Conservation (phyloP, 1,140 invertebrate genomes). For the Bombus superbus region DNA sequence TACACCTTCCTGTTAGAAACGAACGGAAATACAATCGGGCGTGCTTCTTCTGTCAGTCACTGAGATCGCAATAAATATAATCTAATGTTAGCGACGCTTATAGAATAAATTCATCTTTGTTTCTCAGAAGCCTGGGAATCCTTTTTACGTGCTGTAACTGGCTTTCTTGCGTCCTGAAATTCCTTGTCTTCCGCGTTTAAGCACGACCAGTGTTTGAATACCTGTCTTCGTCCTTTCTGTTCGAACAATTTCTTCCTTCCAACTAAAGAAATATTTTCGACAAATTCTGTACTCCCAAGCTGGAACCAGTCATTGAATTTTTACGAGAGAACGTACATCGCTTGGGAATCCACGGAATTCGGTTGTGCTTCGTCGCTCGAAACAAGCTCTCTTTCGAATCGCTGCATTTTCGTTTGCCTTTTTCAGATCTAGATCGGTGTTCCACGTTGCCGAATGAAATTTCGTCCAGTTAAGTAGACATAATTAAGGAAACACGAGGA, state of each 20-base stretch:
- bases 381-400: not conserved
- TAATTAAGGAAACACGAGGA: not conserved
- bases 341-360: constrained; percentile 12
- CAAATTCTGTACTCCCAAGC: not conserved
- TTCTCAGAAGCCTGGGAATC: not conserved
- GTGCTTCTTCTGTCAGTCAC: not conserved
- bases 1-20: not conserved
- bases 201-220: not conserved
- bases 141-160: no score
- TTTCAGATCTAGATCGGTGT: no score
- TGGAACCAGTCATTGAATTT: not conserved
- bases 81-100: not conserved
- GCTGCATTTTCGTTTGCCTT: not conserved
- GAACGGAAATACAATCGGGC: not conserved
- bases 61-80: not conserved
- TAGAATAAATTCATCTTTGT: constrained; percentile 20
- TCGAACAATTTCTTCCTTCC: not conserved
- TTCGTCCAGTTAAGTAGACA: constrained; percentile 45
- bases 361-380: not conserved
- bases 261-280: not conserved
- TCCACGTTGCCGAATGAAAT: constrained; percentile 37
- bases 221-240: not conserved
- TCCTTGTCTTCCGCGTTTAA: not conserved
- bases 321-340: not conserved
- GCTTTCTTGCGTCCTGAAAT: no score